Percentiles rank a stretch among this genome's conserved stretches.
Conservation (phyloP, 2,797 vertebrate genomes). For the Pipistrellus pipistrellus region DNA sequence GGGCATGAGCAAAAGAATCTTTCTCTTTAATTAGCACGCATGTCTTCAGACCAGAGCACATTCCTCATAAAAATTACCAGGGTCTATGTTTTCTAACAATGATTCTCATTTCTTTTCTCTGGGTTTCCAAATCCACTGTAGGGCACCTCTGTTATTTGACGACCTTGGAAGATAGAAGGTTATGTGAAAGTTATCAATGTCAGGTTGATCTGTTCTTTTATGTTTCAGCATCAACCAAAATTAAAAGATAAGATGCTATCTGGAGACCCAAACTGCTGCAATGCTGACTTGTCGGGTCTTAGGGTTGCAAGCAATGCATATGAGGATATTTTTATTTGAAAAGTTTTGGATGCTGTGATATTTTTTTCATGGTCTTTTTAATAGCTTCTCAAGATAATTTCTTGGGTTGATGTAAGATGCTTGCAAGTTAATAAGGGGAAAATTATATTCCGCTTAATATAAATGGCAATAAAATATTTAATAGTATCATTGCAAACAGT, state of each 20-base stretch:
- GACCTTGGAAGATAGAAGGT: too few relatives aligned
- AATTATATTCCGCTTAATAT: constrained; percentile 18
- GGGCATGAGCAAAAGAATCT: neutral
- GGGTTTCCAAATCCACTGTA: constrained; percentile 59
- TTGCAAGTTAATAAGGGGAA: constrained; percentile 28
- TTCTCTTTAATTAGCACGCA: neutral
- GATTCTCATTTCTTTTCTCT: constrained; percentile 14
- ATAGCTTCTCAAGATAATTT: constrained; percentile 58
- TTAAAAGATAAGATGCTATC: constrained; percentile 46
- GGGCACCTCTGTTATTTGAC: constrained; percentile 38
- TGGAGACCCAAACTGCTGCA: constrained; percentile 37
- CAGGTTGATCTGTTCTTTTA: constrained; percentile 66
- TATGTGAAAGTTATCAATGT: neutral
- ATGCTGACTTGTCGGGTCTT: constrained; percentile 53
- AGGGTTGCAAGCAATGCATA: constrained; percentile 37
- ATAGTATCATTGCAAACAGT: neutral
- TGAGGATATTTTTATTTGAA: constrained; percentile 19
- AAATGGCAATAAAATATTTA: constrained; percentile 56
- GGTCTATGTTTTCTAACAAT: neutral
- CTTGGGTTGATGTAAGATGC: constrained; percentile 22
- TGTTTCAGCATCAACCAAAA: constrained; percentile 36
- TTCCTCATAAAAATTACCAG: constrained; percentile 20
- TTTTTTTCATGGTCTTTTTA: constrained; percentile 60
- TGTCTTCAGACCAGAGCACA: neutral
- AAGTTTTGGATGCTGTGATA: constrained; percentile 37